Evolutionary conservation across 1,140 invertebrate genomes (phyloP).

Genomic region (Lasaia peninsularis): DNA sequence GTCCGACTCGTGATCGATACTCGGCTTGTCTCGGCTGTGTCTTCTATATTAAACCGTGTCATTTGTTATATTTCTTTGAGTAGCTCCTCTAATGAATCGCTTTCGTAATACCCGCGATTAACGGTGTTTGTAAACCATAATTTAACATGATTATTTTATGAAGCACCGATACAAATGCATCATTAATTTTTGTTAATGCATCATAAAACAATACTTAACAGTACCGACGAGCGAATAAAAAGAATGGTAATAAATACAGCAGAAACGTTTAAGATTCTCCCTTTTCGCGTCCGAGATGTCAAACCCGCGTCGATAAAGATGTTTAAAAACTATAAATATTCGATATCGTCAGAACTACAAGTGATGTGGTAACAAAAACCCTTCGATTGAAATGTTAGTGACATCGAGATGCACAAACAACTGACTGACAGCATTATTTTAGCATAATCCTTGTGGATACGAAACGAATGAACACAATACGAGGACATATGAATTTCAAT

Average conservation of each 20-base stretch:
- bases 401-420: constrained; percentile 72
- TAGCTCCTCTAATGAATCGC: constrained; percentile 54
- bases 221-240: constrained; percentile 28
- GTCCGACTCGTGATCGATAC: constrained; percentile 63
- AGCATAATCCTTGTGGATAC: constrained; percentile 73
- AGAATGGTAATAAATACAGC: constrained; percentile 47
- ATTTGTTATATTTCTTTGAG: constrained; percentile 73
- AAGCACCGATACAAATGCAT: constrained; percentile 18
- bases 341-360: constrained; percentile 52
- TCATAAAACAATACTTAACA: constrained; percentile 22
- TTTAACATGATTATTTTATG: constrained; percentile 17
- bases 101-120: constrained; percentile 39
- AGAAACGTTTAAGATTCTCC: constrained; percentile 40
- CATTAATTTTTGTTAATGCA: constrained; percentile 15
- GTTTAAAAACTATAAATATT: constrained; percentile 74
- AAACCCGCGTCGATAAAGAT: constrained; percentile 71
- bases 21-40: constrained; percentile 60
- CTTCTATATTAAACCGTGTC: constrained; percentile 74
- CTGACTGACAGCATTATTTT: constrained; percentile 71
- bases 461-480: constrained; percentile 69
- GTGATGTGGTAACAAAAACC: constrained; percentile 65
- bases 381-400: constrained; percentile 72
- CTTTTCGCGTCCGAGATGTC: constrained; percentile 53
- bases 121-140: constrained; percentile 30
- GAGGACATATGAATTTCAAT: constrained; percentile 70